These are phyloP conservation scores for Pachliopta kotzebuea DNA, from an alignment of 2,888 invertebrate species.

Conservation along the genomic window DNA sequence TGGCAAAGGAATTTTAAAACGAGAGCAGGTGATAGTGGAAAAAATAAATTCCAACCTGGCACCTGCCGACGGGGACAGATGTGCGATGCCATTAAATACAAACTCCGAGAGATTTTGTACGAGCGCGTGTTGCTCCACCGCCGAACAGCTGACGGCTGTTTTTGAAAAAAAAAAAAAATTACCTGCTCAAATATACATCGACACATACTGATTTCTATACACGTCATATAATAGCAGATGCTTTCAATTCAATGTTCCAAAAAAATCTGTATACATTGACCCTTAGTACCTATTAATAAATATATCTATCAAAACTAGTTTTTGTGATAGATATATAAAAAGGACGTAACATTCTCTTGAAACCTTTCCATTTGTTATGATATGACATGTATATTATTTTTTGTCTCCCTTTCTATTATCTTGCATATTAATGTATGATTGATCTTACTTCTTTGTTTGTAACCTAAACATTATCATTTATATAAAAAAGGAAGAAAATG, in stretches of 20 bases:
- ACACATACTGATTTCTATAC: constrained; percentile 32
- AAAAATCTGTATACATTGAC: no score
- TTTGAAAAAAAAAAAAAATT: constrained; percentile 44
- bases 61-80: constrained; percentile 74
- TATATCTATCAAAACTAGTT: no score
- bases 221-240: constrained; percentile 62
- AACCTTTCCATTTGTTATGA: no score
- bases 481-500: no score
- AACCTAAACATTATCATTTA: no score
- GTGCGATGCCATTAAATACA: constrained; percentile 54
- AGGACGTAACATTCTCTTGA: no score
- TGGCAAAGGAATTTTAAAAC: constrained; percentile 11
- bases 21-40: constrained; percentile 34
- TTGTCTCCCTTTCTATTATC: no score
- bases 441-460: no score
- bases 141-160: constrained; percentile 60
- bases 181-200: constrained; percentile 50
- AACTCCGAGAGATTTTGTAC: constrained; percentile 60
- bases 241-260: neutral
- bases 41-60: constrained; percentile 55
- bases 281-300: no score
- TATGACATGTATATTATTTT: no score
- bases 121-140: constrained; percentile 47
- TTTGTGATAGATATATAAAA: no score
- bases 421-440: no score